Evolutionary conservation across 1,140 invertebrate genomes (phyloP), one percentile per base, ranked within the genome.

Genomic region (Ylistrum balloti): DNA sequence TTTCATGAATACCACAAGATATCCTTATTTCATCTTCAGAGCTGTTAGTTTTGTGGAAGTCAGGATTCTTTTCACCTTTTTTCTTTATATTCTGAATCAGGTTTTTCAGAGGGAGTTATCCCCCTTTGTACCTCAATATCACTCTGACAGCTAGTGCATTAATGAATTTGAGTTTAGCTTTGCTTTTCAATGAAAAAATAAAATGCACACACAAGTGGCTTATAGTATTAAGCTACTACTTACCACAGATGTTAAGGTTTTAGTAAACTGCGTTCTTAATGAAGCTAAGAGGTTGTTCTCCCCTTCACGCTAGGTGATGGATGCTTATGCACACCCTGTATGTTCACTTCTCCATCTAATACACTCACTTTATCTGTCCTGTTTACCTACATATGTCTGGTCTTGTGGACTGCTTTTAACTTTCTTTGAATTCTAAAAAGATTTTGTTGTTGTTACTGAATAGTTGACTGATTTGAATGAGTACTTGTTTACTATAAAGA

Each of bases 291-390:
- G 56, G 56, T 74, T 74, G 9, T 28, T 74, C 45, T 74, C 9
- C 56, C n/a, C 56, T 28, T 74, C 56, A 74, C 56, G 17, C 17
- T 74, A 74, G 56, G 56, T 74, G n/a, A 74, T 74, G 56, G 56
- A 28, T 28, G 56, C 56, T 74, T 74, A 5, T 74, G 56, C 56
- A 74, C 56, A 45, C 41, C 17, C 41, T 17, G 1, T 1, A 9
- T 45, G 22, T n/a, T 74, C 56, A 74, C 22, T 17, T 74, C 17
- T 74, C 56, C 20, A 45, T 2, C 56, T 3, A 28, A 74, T 11
- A 28, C 56, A 28, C 28, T 28, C 22, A 28, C 56, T 17, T 5
- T 74, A 28, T 74, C 9, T 45, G 28, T 11, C 28, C 9, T 45
- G 28, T 11, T 17, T 74, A 38, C 56, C 5, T 5, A 74, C 5